Evolutionary conservation across 2,888 invertebrate species (phyloP).

Genomic region (Neuroscelio doddi): DNA sequence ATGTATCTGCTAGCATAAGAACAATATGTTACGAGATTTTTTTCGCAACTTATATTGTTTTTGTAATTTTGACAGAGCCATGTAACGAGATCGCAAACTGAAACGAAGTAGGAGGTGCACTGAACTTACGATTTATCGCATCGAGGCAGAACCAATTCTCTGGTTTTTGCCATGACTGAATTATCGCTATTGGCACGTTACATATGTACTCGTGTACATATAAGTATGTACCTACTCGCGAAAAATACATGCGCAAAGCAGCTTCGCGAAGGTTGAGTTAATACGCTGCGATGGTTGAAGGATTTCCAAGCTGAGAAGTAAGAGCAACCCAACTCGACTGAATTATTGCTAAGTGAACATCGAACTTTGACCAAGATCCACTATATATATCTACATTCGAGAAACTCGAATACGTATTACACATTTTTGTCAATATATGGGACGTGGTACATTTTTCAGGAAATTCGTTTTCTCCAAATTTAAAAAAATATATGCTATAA

Average conservation of each 20-base stretch:
- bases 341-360: conserved; percentile 66
- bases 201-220: conserved; percentile 50
- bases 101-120: conserved; percentile 52
- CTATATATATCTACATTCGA: conserved; percentile 24
- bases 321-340: conserved; percentile 54
- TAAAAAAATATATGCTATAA: too few species aligned
- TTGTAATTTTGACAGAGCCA: conserved; percentile 39
- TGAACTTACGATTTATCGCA: conserved; percentile 52
- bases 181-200: conserved; percentile 69
- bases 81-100: conserved; percentile 55
- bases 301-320: conserved; percentile 49
- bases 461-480: too few species aligned
- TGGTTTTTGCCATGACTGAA: conserved; percentile 63
- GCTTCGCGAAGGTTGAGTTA: conserved; percentile 39
- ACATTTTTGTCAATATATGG: conserved; percentile 19
- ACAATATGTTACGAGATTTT: conserved; percentile 26
- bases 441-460: not conserved
- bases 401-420: conserved; percentile 15
- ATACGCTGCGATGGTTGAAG: conserved; percentile 50
- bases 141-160: conserved; percentile 56
- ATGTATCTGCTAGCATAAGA: not conserved
- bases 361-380: conserved; percentile 61
- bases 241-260: conserved; percentile 34
- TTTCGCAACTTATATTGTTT: conserved; percentile 15
- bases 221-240: conserved; percentile 44